Conservation (phyloP, 2,113 vertebrate species). For the Lates calcarifer region DNA sequence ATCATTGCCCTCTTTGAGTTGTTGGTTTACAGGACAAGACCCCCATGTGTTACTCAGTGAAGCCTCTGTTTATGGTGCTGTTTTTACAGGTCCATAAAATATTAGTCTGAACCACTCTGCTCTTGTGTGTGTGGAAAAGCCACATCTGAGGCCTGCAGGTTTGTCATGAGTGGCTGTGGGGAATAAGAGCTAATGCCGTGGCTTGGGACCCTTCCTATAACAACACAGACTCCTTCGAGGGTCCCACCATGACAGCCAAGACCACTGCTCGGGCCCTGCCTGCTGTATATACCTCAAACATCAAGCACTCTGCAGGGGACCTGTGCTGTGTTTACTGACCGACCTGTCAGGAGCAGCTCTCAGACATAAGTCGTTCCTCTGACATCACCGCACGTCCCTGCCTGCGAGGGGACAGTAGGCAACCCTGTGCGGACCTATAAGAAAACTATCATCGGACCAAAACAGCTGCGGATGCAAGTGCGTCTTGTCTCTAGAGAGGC, state of each 20-base stretch:
- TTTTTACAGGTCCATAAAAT: constrained; percentile 85
- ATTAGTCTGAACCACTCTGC: constrained; percentile 81
- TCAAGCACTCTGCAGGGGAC: constrained; percentile 56
- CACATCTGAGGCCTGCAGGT: constrained; percentile 80
- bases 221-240: constrained; percentile 75
- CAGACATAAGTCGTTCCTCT: constrained; percentile 50
- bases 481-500: background rate
- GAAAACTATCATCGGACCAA: constrained; percentile 19
- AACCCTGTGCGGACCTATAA: constrained; percentile 21
- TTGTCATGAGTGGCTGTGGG: constrained; percentile 79
- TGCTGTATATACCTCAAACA: constrained; percentile 55
- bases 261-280: constrained; percentile 60
- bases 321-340: constrained; percentile 57
- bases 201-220: constrained; percentile 78
- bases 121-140: constrained; percentile 81
- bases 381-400: constrained; percentile 49
- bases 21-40: constrained; percentile 77
- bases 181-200: constrained; percentile 78
- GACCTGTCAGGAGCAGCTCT: constrained; percentile 55
- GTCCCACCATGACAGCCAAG: constrained; percentile 72
- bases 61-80: constrained; percentile 83
- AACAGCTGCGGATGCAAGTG: background rate
- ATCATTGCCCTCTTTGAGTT: constrained; percentile 70
- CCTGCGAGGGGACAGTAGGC: background rate
- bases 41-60: constrained; percentile 76